These are phyloP conservation scores for Penaeus japonicus DNA, from an alignment of 1,140 invertebrate genomes.

Conservation along the genomic window DNA sequence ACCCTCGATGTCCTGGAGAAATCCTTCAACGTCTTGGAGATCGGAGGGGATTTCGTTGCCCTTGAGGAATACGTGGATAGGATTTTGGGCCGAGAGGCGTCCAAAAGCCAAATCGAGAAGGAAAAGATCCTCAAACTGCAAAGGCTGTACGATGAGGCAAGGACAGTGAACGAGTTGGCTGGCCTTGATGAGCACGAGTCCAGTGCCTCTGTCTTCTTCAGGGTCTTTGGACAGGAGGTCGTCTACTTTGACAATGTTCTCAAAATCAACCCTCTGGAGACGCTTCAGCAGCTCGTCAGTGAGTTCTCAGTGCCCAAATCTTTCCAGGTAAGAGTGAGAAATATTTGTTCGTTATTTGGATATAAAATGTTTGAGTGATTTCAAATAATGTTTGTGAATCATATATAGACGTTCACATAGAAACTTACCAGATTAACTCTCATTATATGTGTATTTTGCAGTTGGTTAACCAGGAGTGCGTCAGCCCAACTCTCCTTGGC, in stretches of 20 bases:
- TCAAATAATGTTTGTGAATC: background rate
- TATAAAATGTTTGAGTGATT: too few species aligned
- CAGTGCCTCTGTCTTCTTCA: background rate
- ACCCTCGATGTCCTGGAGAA: constrained; percentile 28
- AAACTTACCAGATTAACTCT: background rate
- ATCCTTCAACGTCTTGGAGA: constrained; percentile 20
- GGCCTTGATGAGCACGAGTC: background rate
- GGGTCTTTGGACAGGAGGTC: constrained; percentile 34
- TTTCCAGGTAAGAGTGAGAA: constrained; percentile 23
- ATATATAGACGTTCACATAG: background rate
- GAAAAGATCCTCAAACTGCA: constrained; percentile 4
- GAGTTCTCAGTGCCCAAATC: constrained; percentile 10
- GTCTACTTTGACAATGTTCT: constrained; percentile 11
- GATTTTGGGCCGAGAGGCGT: background rate
- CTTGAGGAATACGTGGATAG: constrained; percentile 21
- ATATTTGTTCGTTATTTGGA: background rate
- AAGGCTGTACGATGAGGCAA: background rate
- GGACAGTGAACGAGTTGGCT: background rate
- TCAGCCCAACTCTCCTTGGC: constrained; percentile 30
- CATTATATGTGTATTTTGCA: background rate
- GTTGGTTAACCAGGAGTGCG: constrained; percentile 32
- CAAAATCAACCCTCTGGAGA: background rate
- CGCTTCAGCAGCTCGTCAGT: background rate
- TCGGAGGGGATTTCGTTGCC: constrained; percentile 28
- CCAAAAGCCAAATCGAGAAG: constrained; percentile 1